Base-by-base conservation (phyloP, 2,797 vertebrate genomes). In the Poliocrania exsul region DNA sequence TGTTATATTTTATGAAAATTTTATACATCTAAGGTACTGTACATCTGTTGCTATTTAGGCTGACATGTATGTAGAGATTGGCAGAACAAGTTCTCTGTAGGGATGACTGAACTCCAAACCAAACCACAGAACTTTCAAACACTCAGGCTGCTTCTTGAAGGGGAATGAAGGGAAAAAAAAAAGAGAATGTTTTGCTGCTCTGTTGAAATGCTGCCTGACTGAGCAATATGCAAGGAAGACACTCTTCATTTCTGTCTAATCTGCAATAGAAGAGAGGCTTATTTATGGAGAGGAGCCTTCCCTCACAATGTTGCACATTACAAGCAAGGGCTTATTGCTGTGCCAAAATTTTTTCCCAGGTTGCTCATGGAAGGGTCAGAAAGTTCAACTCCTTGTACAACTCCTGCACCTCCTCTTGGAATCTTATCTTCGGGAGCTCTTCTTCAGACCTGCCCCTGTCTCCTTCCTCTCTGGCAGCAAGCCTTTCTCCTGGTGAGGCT, bases 41-140 rank as follows among this genome's bases (percentile, higher is more conserved):
- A 97, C 98, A 98, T 98, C 98, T 98, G 98, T 98, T 98, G 98
- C 98, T 98, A 97, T 98, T 98, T 98, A 98, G 95, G 95, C 97
- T 97, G 98, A 98, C 98, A 98, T 98, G 97, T 98, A 98, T 98
- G 98, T 98, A 96, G 98, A 97, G 97, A 97, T 97, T 98, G 98
- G 98, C 98, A 98, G 97, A 97, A 97, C 96, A 93, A 97, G 97
- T 96, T 96, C 97, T 98, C 98, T 98, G 96, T 93, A 97, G 98
- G 97, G 97, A 98, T 97, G 97, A 98, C 97, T 74, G 96, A 98
- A 97, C 97, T 98, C 98, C 98, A 98, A 98, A 97, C 97, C 97
- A 98, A 98, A 98, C 98, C 98, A 94, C 98, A 98, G 97, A 97
- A 97, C 94, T 98, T 97, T 97, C 97, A 98, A 96, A 97, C 96